Evolutionary conservation across 2,113 vertebrate species (phyloP), one percentile per base, ranked within the genome.

Genomic region (Engystomops pustulosus): DNA sequence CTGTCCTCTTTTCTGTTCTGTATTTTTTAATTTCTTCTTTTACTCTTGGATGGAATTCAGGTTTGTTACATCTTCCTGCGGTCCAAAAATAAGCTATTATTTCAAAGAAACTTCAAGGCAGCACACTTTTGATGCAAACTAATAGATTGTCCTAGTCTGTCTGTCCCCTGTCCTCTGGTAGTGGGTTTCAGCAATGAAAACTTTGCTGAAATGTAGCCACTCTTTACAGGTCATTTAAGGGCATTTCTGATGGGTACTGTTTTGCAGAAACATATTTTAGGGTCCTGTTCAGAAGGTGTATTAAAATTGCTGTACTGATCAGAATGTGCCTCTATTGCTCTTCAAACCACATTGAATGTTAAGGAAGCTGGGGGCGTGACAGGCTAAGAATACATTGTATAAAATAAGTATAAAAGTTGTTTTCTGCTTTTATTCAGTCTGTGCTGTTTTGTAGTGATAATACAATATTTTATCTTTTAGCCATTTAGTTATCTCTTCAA

Each of bases 11-110:
- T 14, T 27, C n/a, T 79, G 0, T 18, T 9, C 18, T 47, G 2
- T 23, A 23, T 32, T 12, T 1, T 30, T 8, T 55, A 9, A 23
- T 55, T n/a, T 45, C 6, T 18, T 25, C 44, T 23, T 10, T 12
- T 14, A 17, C 23, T 65, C 30, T 65, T 2, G 60, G 60, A 65
- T 60, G 51, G 76, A 79, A 34, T 76, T 76, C 25, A 34, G 72
- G 15, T 51, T 53, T 45, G 17, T 76, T 75, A 75, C 4, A 51
- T 51, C 14, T 75, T 18, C 25, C 71, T 51, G 23, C 71, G 15
- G 44, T 65, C 60, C 27, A 4, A 65, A 65, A 65, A 17, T 32
- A 17, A 6, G 14, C 27, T 32, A 62, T 27, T 30, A 9, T 62
- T 60, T 30, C 12, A 17, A 65, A 32, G 27, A 34, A 32, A 65